These are phyloP conservation scores for Pseudocheirus occidentalis DNA, from an alignment of 2,797 vertebrate species.

Conservation along the genomic window DNA sequence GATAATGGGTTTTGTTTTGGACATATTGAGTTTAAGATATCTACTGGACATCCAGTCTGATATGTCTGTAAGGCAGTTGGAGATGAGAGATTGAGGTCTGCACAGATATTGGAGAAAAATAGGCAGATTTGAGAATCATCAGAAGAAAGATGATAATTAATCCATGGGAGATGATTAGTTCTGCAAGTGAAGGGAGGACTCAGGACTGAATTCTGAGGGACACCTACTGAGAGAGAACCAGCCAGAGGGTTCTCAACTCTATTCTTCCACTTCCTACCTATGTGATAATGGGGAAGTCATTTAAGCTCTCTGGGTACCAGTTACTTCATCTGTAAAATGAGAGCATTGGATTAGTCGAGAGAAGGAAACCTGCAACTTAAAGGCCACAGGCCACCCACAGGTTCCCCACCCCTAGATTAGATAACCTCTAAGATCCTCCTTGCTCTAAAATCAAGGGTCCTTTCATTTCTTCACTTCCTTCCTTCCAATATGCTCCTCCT, in stretches of 20 bases:
- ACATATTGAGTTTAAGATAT: neutral
- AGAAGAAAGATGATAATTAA: neutral
- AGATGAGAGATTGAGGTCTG: neutral
- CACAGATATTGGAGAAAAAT: neutral
- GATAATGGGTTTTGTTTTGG: neutral
- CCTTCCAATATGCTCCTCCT: neutral
- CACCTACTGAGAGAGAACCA: neutral
- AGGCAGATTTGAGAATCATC: neutral
- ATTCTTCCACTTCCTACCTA: neutral
- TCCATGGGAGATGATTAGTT: neutral
- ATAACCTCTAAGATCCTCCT: neutral
- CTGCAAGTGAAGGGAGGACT: neutral
- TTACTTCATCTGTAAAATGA: neutral
- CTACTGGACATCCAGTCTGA: neutral
- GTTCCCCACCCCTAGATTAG: neutral
- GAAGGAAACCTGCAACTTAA: too few relatives aligned
- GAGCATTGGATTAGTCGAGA: neutral
- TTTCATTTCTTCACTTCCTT: neutral
- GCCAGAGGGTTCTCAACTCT: neutral
- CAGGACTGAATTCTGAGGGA: neutral
- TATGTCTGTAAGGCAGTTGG: neutral
- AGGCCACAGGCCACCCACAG: too few relatives aligned
- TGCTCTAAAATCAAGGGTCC: neutral
- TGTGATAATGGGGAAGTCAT: neutral
- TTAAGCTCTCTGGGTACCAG: neutral